A percentile compares a stretch with the other conserved stretches of the same genome.
phyloP scores from a whole-genome alignment of 2,888 invertebrate species.

The Amphipyra berbera region DNA sequence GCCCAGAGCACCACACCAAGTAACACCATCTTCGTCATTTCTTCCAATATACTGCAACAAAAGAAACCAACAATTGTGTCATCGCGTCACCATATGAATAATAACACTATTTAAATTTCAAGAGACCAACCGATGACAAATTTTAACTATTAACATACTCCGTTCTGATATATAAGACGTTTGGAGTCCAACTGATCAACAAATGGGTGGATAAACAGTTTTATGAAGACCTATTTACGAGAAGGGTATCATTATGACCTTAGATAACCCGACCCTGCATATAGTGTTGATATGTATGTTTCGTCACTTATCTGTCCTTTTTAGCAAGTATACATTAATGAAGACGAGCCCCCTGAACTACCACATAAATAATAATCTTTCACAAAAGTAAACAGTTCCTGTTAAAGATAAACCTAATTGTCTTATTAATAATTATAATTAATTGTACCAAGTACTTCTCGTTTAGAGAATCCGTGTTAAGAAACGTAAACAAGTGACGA shows the following conservation, averaged over 20 bases:
- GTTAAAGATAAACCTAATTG: constrained; percentile 34
- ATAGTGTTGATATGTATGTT: constrained; percentile 59
- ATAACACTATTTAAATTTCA: constrained; percentile 60
- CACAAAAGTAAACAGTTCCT: constrained; percentile 24
- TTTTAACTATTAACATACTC: constrained; percentile 66
- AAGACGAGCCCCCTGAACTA: constrained; percentile 77
- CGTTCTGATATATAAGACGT: constrained; percentile 63
- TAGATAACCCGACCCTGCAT: constrained; percentile 65
- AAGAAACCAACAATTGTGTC: constrained; percentile 40
- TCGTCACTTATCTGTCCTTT: constrained; percentile 60
- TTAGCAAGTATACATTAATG: constrained; percentile 31
- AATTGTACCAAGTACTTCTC: constrained; percentile 6
- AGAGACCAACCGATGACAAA: constrained; percentile 69
- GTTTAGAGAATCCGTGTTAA: constrained; percentile 15
- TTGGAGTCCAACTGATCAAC: constrained; percentile 73
- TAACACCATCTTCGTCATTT: constrained; percentile 86
- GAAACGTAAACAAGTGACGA: constrained; percentile 36
- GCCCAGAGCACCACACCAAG: constrained; percentile 86
- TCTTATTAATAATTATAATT: constrained; percentile 20
- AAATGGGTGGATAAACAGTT: constrained; percentile 71
- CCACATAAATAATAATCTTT: constrained; percentile 21
- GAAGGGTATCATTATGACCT: constrained; percentile 77
- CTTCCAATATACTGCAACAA: constrained; percentile 87
- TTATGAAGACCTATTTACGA: constrained; percentile 71
- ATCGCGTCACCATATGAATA: constrained; percentile 57